Evolutionary conservation across 2,113 vertebrate species (phyloP), one percentile per base, ranked within the genome.

Genomic region (Camelus dromedarius): DNA sequence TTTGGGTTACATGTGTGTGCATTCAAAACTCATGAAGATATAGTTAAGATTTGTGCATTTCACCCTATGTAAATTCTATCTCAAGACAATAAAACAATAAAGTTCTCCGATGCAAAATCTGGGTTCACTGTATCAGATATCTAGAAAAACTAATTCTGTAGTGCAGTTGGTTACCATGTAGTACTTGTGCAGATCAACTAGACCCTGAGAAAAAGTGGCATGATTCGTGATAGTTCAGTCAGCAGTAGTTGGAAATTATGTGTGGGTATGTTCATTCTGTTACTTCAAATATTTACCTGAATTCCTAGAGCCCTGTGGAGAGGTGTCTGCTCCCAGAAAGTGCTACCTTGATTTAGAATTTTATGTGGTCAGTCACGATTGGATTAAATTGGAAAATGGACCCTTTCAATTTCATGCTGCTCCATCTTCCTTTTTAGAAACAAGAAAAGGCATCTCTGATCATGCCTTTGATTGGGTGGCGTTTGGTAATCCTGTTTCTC

Each of bases 401-500:
- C 52, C 48, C 15, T 91, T 86, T 95, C 54, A 30, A 79, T 8
- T 83, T 94, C 48, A 18, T 79, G 90, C 69, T 70, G 56, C 66
- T 87, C 38, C 35, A 9, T 60, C 50, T 92, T 83, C 35, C 52
- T 50, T 50, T 92, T 84, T 76, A 62, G 60, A 82, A 81, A 46
- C 24, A 38, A 96, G 81, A 80, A 72, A 89, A 67, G 54, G 26
- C 48, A 15, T 70, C 56, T 72, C 52, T 87, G 46, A 82, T 50
- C 70, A 18, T 79, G 28, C 26, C 69, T 87, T 66, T 83, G 52
- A 91, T n/a, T 87, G 73, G 9, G 50, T 87, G 60, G 6, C 70
- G 60, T 73, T 93, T 76, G 64, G n/a, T 81, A 84, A 56, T 89
- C 75, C 35, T 58, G n/a, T 76, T 94, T 93, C 69, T 89, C 9